Evolutionary conservation across 2,797 vertebrate species (phyloP), one percentile per base, ranked within the genome.

Genomic region (Gambusia yucatana): DNA sequence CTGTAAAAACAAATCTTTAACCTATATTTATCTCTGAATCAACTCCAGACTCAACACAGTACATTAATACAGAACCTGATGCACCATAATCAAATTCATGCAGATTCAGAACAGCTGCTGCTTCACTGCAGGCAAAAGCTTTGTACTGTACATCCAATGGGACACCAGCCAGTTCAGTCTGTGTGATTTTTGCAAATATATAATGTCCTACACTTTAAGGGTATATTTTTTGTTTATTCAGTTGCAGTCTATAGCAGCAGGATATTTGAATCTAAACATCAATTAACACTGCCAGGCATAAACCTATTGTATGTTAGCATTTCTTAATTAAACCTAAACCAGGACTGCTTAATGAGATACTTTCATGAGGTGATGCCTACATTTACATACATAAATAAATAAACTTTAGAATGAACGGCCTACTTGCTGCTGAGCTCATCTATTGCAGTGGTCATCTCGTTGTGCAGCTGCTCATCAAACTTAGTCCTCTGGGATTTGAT

Each of bases 361-460:
- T 1, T 33, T 57, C 59, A 47, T 61, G 69, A 8, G 44, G 11
- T 43, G 10, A 36, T 63, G 39, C 44, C 8, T 25, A 69, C 50
- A 82, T 76, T 28, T 57, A 30, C 61, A 59, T 33, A 75, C 9
- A 61, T 61, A 33, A 46, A 71, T 71, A 71, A 46, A 71, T n/a
- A 70, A 44, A 70, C 39, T 71, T 44, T 17, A 28, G 28, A 71
- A 43, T 41, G 22, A 71, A 28, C 0, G 59, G 91, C 96, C 75
- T 95, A 99, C 98, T 97, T 98, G 82, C 95, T 96, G 82, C 96
- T 98, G 87, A 99, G 96, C 77, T 98, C 97, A 78, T 99, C 98
- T 0, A 99, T 99, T 79, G 98, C 97, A 0, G 97, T 97, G 78
- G 97, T 96, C 97, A 99, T 98, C 75, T 99, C 97, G 33, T 99